phyloP scores from a whole-genome alignment of 2,797 vertebrate genomes.

The Podarcis lilfordi region DNA sequence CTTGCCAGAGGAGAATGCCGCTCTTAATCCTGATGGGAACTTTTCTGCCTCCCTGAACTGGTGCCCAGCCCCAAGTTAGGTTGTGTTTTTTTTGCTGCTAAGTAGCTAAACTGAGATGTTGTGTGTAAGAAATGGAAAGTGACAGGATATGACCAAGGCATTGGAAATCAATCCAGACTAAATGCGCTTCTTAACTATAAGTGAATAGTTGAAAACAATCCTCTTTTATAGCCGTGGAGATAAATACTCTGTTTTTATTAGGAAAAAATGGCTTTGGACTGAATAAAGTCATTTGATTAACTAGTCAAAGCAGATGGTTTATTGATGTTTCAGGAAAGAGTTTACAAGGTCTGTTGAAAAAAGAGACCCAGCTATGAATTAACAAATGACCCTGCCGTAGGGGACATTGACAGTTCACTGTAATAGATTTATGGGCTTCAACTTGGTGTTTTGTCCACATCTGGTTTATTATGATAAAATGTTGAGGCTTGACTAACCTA shows the following conservation, averaged over 20 bases:
- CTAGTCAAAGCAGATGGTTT: slow-evolving; percentile 84
- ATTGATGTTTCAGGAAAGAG: slow-evolving; percentile 84
- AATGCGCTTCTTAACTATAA: slow-evolving; percentile 99
- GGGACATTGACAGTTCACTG: slow-evolving; percentile 80
- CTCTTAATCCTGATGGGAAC: slow-evolving; percentile 17
- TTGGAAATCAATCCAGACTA: slow-evolving; percentile 99
- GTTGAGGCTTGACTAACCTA: slow-evolving; percentile 77
- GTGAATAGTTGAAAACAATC: slow-evolving; percentile 96
- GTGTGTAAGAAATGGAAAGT: slow-evolving; percentile 96
- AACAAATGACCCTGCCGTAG: slow-evolving; percentile 79
- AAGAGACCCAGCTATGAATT: slow-evolving; percentile 78
- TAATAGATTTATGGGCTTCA: slow-evolving; percentile 84
- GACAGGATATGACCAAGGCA: slow-evolving; percentile 98
- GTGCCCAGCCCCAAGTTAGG: slow-evolving; percentile 61
- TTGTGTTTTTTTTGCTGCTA: slow-evolving; percentile 80
- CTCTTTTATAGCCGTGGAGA: slow-evolving; percentile 85
- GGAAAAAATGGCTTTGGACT: slow-evolving; percentile 86
- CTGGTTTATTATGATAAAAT: slow-evolving; percentile 84
- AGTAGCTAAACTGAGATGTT: slow-evolving; percentile 96
- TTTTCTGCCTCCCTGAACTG: slow-evolving; percentile 39
- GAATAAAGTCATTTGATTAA: slow-evolving; percentile 87
- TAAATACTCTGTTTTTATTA: slow-evolving; percentile 89
- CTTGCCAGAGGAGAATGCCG: too few species aligned
- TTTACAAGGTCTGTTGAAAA: slow-evolving; percentile 83
- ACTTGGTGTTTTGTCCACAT: slow-evolving; percentile 77